phyloP scores from a whole-genome alignment of 1,140 invertebrate genomes.

The Vanessa tameamea region DNA sequence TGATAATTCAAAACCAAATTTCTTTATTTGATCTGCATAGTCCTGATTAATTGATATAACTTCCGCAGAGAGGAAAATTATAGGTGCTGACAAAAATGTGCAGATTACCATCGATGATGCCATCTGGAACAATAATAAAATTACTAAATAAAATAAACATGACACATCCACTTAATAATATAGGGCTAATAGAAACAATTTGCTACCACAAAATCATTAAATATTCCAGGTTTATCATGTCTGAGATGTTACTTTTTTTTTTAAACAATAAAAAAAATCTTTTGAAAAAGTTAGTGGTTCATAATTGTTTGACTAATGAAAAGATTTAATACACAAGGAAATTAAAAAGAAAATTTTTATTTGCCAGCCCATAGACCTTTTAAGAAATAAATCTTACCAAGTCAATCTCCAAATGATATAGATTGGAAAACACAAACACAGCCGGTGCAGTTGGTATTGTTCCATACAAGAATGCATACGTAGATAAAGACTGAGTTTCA shows the following conservation, averaged over 20 bases:
- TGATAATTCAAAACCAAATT: constrained; percentile 91
- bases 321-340: too few species aligned
- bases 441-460: constrained; percentile 97
- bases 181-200: too few species aligned
- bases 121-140: constrained; percentile 82
- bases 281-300: too few species aligned
- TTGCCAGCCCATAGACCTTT: neutral
- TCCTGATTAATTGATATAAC: constrained; percentile 91
- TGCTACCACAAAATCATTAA: too few species aligned
- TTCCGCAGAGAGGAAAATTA: constrained; percentile 97
- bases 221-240: too few species aligned
- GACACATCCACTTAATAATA: too few species aligned
- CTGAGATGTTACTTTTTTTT: too few species aligned
- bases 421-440: constrained; percentile 95
- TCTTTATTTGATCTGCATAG: constrained; percentile 88
- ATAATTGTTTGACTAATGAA: too few species aligned
- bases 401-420: constrained; percentile 93
- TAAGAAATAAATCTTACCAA: constrained; percentile 82
- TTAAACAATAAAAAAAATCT: too few species aligned
- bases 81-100: constrained; percentile 94
- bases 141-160: neutral
- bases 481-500: constrained; percentile 90
- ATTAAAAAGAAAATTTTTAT: too few species aligned
- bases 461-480: constrained; percentile 97
- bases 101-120: constrained; percentile 96